Evolutionary conservation across 2,888 invertebrate genomes (phyloP), one percentile per base, ranked within the genome.

Genomic region (Caenorhabditis uteleia): DNA sequence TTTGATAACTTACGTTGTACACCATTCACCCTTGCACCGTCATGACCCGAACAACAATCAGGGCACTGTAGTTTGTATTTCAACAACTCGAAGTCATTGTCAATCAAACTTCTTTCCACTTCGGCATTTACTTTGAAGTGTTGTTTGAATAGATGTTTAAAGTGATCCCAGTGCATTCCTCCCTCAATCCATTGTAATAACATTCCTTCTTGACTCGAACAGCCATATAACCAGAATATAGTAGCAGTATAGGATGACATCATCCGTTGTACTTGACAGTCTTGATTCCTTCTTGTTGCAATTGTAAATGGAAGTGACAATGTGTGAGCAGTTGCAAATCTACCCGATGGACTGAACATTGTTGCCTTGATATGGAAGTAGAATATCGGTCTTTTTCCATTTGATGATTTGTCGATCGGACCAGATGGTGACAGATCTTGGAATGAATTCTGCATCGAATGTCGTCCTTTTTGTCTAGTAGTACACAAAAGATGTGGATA

Each of bases 241-340:
- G 80, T 80, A 16, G 82, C 82, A 4, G 82, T 82, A 59, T 82
- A 82, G 25, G 82, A 82, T 21, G 74, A 75, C 80, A 82, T 81
- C 82, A 82, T 82, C 14, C 82, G 60, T 48, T 82, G 82, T n/a
- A 82, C 80, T 65, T 82, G 82, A 36, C 82, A 82, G 58, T 82
- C 82, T 67, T 80, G 81, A 59, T 82, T 82, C 27, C 80, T 55
- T 44, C 81, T 61, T 3, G 81, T 81, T 1, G 81, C 80, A 43
- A 82, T 82, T 3, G 80, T 78, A 59, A 82, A 78, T 5, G 82
- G 82, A 21, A 82, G 66, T 0, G 79, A 79, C 1, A 82, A 70
- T n/a, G 82, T 82, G 67, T 82, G 82, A 33, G 80, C 80, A 20
- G 74, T 76, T 46, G 77, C 74, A 45, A 79, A 78, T 34, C 69